Conservation (phyloP, 2,113 vertebrate genomes). For the Salvelinus sp. region DNA sequence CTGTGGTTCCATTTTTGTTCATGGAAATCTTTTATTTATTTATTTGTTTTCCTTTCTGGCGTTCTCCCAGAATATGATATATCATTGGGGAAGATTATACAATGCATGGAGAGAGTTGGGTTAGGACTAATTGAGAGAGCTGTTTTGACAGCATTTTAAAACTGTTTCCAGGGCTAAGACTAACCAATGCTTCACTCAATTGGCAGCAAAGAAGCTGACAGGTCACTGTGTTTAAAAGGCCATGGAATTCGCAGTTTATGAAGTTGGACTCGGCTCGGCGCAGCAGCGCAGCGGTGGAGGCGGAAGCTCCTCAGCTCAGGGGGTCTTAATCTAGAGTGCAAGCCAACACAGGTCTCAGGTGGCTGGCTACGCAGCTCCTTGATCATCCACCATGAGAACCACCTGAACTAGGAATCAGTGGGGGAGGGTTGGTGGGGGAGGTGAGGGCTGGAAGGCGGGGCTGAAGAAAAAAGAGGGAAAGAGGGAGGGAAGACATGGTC, state of each 20-base stretch:
- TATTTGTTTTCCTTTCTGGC: conserved; percentile 20
- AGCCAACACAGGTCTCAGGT: conserved; percentile 71
- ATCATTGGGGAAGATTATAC: conserved; percentile 34
- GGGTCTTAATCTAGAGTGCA: conserved; percentile 60
- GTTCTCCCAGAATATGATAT: conserved; percentile 42
- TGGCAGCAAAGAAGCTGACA: conserved; percentile 75
- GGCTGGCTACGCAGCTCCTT: conserved; percentile 50
- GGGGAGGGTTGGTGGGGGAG: neutral
- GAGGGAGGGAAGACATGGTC: conserved; percentile 13
- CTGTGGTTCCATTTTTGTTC: conserved; percentile 15
- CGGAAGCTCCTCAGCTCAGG: conserved; percentile 14
- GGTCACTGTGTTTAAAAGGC: conserved; percentile 77
- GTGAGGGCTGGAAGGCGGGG: neutral
- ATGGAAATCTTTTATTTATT: neutral
- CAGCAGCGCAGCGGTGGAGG: neutral
- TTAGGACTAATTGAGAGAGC: conserved; percentile 44
- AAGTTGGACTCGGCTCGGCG: conserved; percentile 31
- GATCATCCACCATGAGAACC: conserved; percentile 65
- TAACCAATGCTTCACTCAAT: conserved; percentile 73
- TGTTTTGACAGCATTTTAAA: conserved; percentile 66
- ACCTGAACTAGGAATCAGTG: conserved; percentile 47
- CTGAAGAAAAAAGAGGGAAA: neutral
- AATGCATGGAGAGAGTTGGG: conserved; percentile 35
- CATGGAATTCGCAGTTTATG: conserved; percentile 77
- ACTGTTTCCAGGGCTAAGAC: conserved; percentile 63